Conservation (phyloP, 2,888 invertebrate species). For the Elegia similella region DNA sequence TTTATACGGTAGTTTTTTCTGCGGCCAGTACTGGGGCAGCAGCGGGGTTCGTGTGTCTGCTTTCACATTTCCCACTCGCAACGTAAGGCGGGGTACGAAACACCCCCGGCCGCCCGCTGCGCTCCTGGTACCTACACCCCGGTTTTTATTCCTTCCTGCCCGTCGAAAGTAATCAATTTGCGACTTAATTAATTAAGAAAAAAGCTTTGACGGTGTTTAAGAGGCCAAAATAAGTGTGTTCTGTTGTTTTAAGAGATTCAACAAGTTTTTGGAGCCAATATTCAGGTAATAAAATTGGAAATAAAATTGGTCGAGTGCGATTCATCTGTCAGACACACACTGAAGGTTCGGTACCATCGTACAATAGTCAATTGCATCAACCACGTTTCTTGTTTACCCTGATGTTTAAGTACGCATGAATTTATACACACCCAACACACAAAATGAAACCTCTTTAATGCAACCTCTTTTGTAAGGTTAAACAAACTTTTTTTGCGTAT, state of each 20-base stretch:
- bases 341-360: too few species aligned
- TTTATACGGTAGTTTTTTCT: constrained; percentile 41
- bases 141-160: constrained; percentile 76
- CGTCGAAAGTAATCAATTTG: constrained; percentile 81
- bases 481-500: too few species aligned
- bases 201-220: constrained; percentile 48
- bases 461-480: too few species aligned
- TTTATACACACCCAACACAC: too few species aligned
- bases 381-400: too few species aligned
- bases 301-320: too few species aligned
- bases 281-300: too few species aligned
- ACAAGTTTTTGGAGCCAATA: too few species aligned
- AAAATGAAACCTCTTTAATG: too few species aligned
- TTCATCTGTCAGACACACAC: too few species aligned
- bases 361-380: too few species aligned
- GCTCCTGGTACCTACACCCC: constrained; percentile 71
- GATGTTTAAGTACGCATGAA: too few species aligned
- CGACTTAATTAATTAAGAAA: constrained; percentile 80
- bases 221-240: constrained; percentile 27
- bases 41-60: constrained; percentile 81
- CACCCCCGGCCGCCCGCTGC: constrained; percentile 61
- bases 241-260: constrained; percentile 11
- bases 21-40: constrained; percentile 61
- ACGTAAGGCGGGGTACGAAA: constrained; percentile 65
- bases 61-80: constrained; percentile 80